phyloP scores from a whole-genome alignment of 2,888 invertebrate genomes.

The Parapristionchus giblindavisi region DNA sequence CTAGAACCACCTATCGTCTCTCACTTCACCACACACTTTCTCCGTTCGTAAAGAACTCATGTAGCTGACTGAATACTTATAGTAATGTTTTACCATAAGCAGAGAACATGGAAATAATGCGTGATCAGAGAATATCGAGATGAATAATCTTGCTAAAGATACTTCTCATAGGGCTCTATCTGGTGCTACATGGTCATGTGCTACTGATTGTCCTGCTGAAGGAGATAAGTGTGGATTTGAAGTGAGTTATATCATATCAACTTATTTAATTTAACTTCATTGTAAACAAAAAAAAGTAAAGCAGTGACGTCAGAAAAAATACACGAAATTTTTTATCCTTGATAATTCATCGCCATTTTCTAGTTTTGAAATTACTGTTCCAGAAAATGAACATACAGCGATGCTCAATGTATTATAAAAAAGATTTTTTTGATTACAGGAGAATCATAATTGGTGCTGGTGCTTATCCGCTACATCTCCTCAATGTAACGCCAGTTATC shows the following conservation, averaged over 20 bases:
- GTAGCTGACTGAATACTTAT: too few species aligned
- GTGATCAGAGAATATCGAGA: neutral
- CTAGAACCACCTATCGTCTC: neutral
- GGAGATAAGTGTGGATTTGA: conserved; percentile 38
- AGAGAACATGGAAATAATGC: too few species aligned
- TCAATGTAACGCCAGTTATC: conserved; percentile 12
- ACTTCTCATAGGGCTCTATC: conserved; percentile 2
- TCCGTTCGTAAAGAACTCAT: neutral
- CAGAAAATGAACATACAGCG: too few species aligned
- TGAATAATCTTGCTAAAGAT: neutral
- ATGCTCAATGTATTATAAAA: too few species aligned
- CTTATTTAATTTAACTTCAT: neutral
- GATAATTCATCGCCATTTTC: neutral
- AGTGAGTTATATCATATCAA: neutral
- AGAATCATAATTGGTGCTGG: conserved; percentile 37
- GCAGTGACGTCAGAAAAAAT: neutral
- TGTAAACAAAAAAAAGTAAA: neutral
- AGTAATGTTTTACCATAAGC: too few species aligned
- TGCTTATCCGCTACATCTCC: conserved; percentile 15
- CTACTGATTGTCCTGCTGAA: conserved; percentile 19
- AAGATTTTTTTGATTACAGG: neutral
- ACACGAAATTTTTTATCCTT: neutral
- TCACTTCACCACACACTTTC: neutral
- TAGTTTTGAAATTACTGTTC: too few species aligned
- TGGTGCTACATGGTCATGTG: conserved; percentile 15